Base-by-base conservation (phyloP, 2,888 invertebrate genomes). In the Nudaria mundana region DNA sequence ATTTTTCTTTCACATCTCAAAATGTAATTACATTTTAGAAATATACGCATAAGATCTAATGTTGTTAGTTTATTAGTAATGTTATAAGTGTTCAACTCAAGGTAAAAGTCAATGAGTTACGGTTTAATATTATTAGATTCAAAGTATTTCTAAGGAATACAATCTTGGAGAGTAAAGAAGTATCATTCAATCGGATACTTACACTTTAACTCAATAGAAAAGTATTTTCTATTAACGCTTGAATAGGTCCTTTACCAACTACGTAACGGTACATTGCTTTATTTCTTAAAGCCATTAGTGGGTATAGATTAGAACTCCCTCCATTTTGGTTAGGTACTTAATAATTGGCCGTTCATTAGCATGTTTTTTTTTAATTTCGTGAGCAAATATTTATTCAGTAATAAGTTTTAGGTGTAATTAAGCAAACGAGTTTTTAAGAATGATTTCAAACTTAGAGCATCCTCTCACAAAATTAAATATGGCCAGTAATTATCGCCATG, bases 161-260 rank as follows among this genome's bases (percentile, higher is more conserved):
- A 3, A 18, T 2, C 10, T 4, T 10, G 8, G 10, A 6, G 2
- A 0, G 3, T 11, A 4, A 8, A 6, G 12, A 31, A 20, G n/a
- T n/a, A n/a, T n/a, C n/a, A 10, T 13, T 13, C 12, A 10, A 10
- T 5, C 23, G 23, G 8, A 8, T 11, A 10, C 8, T 18, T 2
- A 20, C 13, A 12, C 4, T 25, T 28, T 29, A n/a, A 28, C 5
- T 5, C 28, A 13, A 23, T 14, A 24, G 32, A 39, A 39, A 43
- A 45, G 32, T 37, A 45, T 55, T 58, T 40, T 39, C 47, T 31
- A 5, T 10, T 8, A 15, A 41, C 18, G 11, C 51, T 42, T 33
- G 44, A 44, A 47, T 52, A 49, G 18, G 30, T 48, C 41, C 54
- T 46, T 49, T 38, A 47, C 33, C 37, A 31, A 34, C 39, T 28